Evolutionary conservation across 2,888 invertebrate genomes (phyloP).

Genomic region (Silvanus unidentatus): DNA sequence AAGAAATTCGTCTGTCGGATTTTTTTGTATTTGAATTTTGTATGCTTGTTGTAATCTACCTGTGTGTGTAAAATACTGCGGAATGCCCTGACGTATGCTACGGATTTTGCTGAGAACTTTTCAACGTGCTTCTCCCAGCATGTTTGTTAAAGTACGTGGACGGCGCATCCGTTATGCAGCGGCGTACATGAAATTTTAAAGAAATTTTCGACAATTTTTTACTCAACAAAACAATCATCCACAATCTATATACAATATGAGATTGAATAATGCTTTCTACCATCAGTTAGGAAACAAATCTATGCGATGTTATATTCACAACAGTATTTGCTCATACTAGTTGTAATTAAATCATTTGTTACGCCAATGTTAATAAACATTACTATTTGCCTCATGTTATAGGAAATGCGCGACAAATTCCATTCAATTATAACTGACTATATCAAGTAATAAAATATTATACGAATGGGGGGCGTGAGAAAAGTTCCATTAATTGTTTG

Average conservation of each 20-base stretch:
- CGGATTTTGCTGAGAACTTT: slow-evolving; percentile 32
- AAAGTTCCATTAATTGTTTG: slow-evolving; percentile 10
- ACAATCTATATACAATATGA: too few relatives aligned
- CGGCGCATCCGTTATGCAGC: slow-evolving; percentile 30
- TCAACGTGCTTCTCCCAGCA: slow-evolving; percentile 32
- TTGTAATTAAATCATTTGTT: neutral
- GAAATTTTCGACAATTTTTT: neutral
- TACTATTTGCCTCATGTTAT: slow-evolving; percentile 14
- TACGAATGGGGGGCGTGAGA: slow-evolving; percentile 17
- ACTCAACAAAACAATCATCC: too few relatives aligned
- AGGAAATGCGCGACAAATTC: slow-evolving; percentile 22
- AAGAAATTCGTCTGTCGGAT: slow-evolving; percentile 18
- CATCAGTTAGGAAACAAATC: too few relatives aligned
- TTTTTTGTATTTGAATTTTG: slow-evolving; percentile 26
- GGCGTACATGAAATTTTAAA: slow-evolving; percentile 13
- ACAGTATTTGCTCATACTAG: too few relatives aligned
- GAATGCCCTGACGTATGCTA: slow-evolving; percentile 33
- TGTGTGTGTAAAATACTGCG: slow-evolving; percentile 23
- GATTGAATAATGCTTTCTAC: too few relatives aligned
- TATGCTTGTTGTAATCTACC: slow-evolving; percentile 28
- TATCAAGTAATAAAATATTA: slow-evolving; percentile 16
- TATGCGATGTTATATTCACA: too few relatives aligned
- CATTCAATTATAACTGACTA: slow-evolving; percentile 18
- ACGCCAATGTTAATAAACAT: slow-evolving; percentile 15
- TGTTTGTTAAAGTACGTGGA: slow-evolving; percentile 34